Evolutionary conservation across 2,797 vertebrate species (phyloP), one percentile per base, ranked within the genome.

Genomic region (Eutrigla gurnardus): DNA sequence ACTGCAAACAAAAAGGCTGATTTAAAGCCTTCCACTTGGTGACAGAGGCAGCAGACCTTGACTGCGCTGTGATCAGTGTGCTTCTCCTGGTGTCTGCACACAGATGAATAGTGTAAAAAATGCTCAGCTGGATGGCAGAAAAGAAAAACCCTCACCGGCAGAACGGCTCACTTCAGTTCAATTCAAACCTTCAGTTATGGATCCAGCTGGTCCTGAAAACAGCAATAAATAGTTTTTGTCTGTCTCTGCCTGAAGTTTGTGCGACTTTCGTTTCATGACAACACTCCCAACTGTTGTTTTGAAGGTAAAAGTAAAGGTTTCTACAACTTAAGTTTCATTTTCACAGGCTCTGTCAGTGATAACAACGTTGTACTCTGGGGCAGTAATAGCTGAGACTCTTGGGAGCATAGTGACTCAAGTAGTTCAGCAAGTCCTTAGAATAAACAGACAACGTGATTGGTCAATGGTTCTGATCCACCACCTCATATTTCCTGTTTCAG

Each of bases 41-140:
- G 77, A 74, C 75, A n/a, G 69, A 78, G 69, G 77, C 71, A 33
- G 58, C 54, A 14, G 69, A 78, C 75, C 78, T 66, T 81, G 78
- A 72, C 75, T 39, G 77, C 57, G 70, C 43, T 78, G 80, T 64
- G 80, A 85, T 87, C 82, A 59, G 39, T 35, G 61, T 49, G 75
- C 58, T 18, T 33, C 77, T 78, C 15, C 65, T 70, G 65, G 39
- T 79, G 70, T 68, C 53, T 67, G 70, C 75, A 35, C 55, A 35
- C 61, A 6, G 62, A 68, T 73, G 65, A 73, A 85, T 73, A 18
- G 77, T 75, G 70, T 10, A 32, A 45, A 58, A 79, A 74, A 68
- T 3, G 54, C 63, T 69, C 58, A 62, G 53, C 49, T 12, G 49
- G 55, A 57, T 47, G 50, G 52, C 66, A 66, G 70, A 46, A 66